Evolutionary conservation across 2,797 vertebrate species (phyloP), one percentile per base, ranked within the genome.

Genomic region (Cyclura pinguis): DNA sequence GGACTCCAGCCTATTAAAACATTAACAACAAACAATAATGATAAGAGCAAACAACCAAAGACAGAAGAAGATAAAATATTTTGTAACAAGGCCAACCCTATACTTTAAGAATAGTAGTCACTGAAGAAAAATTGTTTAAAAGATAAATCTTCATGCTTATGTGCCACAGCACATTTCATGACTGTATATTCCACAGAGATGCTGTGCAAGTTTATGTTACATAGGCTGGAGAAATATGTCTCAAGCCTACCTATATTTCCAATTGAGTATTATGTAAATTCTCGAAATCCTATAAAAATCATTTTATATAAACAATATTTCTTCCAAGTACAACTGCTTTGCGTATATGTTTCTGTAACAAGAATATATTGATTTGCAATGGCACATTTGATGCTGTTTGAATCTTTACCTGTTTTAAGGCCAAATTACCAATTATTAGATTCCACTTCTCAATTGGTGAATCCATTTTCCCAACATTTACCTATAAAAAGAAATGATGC

Each of bases 401-500:
- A 82, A 59, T 83, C 92, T 88, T 97, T 97, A 99, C 99, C 98
- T 99, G 99, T 93, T 99, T 99, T 91, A 99, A 97, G 38, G 99
- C 99, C 96, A 99, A 96, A 97, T 99, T 99, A 78, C 99, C 98
- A 89, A 99, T 98, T 94, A 99, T 99, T 27, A 99, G 97, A 93
- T 99, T 99, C 98, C 99, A 99, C 95, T 99, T 99, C 96, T 99
- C 99, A 92, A 99, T 99, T 76, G 99, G 98, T 27, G 99, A 99
- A 96, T 99, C 99, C 99, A 99, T 99, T 97, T 99, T 99, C 52
- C 99, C 99, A 95, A 99, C 97, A 90, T 99, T 99, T 92, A 99
- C 99, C 99, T 99, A 95, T 88, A 47, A 96, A 94, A 86, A 13
- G 87, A 85, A 85, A 93, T 14, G 93, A 82, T 84, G 67, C 89